phyloP scores from a whole-genome alignment of 2,797 vertebrate genomes.

The Pipistrellus pygmaeus region DNA sequence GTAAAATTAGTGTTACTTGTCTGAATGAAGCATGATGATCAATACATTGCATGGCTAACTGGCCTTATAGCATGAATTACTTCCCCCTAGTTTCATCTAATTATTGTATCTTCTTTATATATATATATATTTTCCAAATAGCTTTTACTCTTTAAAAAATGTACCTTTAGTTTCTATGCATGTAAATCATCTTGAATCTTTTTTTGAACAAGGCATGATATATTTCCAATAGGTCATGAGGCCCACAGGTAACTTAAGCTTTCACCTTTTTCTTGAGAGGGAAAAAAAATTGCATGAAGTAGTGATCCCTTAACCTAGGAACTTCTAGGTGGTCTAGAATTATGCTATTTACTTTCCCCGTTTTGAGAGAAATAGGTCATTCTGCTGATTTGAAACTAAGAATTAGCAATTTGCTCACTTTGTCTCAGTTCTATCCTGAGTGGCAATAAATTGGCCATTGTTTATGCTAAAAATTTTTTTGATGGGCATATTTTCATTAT shows the following conservation, averaged over 20 bases:
- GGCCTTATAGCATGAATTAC: background rate
- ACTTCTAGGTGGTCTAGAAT: background rate
- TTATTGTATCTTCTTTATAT: background rate
- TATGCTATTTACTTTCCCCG: background rate
- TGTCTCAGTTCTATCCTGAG: background rate
- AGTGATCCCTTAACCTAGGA: background rate
- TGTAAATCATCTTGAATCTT: constrained; percentile 10
- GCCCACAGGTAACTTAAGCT: background rate
- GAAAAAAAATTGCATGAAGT: background rate
- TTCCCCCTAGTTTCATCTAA: background rate
- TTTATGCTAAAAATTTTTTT: constrained; percentile 19
- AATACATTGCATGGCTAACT: background rate
- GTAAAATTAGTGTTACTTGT: background rate
- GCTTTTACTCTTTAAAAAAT: constrained; percentile 58
- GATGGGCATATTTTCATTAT: background rate
- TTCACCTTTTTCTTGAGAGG: background rate
- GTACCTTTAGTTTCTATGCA: constrained; percentile 27
- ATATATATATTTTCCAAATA: background rate
- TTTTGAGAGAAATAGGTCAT: background rate
- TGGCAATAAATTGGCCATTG: background rate
- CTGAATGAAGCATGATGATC: background rate
- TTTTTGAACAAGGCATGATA: constrained; percentile 1
- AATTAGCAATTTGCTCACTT: constrained; percentile 30
- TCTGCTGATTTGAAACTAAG: background rate
- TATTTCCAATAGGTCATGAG: background rate